Evolutionary conservation across 2,797 vertebrate species (phyloP).

Genomic region (Molossus alvarezi): DNA sequence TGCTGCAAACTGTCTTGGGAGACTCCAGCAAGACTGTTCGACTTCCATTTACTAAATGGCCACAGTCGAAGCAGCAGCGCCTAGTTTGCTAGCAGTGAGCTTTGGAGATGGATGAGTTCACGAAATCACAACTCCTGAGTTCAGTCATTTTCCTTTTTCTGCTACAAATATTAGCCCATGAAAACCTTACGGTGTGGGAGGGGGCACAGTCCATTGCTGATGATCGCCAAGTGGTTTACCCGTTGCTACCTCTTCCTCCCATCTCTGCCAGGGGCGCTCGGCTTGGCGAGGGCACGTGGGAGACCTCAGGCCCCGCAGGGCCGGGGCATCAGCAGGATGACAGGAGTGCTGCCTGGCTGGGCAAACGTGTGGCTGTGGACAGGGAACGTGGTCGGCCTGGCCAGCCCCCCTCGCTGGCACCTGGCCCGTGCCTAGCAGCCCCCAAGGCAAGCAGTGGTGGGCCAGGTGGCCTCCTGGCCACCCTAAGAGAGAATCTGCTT

Average conservation of each 20-base stretch:
- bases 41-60: neutral
- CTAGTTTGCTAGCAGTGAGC: neutral
- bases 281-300: neutral
- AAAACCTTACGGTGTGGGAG: neutral
- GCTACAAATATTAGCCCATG: slow-evolving; percentile 5
- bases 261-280: neutral
- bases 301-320: neutral
- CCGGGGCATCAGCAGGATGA: neutral
- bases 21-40: neutral
- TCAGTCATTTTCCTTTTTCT: slow-evolving; percentile 41
- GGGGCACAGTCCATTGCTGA: neutral
- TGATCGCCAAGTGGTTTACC: neutral
- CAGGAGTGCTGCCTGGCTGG: neutral
- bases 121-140: slow-evolving; percentile 17
- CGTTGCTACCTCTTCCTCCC: neutral
- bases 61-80: slow-evolving; percentile 44
- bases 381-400: neutral
- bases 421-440: neutral
- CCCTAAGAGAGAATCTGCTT: neutral
- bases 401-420: neutral
- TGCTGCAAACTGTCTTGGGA: neutral
- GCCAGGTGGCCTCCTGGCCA: neutral
- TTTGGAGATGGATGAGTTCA: neutral
- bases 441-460: neutral
- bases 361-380: no score